phyloP scores from a whole-genome alignment of 2,888 invertebrate species.

The Meloe dianella region DNA sequence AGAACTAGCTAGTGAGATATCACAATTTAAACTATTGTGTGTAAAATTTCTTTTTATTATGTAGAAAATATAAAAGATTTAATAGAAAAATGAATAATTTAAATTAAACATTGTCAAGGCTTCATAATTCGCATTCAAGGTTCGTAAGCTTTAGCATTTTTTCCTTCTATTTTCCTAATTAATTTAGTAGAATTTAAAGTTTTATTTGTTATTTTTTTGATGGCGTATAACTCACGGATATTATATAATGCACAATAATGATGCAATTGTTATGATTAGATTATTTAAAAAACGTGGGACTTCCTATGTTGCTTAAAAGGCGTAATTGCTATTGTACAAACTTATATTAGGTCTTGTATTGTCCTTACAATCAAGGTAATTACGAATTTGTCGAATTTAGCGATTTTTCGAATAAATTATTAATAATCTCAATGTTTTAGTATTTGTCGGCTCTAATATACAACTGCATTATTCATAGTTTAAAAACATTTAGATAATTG shows the following conservation, averaged over 20 bases:
- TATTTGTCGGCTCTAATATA: neutral
- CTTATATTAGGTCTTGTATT: neutral
- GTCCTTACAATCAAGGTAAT: neutral
- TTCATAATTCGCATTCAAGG: conserved; percentile 23
- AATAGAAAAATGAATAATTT: conserved; percentile 9
- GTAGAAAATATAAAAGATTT: neutral
- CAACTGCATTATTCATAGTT: conserved; percentile 21
- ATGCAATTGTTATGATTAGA: conserved; percentile 6
- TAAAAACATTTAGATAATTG: conserved; percentile 9
- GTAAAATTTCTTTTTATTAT: neutral
- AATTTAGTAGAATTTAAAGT: neutral
- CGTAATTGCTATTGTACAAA: neutral
- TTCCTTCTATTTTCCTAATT: neutral
- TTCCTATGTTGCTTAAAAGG: conserved; percentile 13
- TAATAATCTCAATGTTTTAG: neutral
- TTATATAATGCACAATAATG: neutral
- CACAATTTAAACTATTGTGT: neutral
- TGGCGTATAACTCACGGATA: neutral
- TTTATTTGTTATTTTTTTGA: neutral
- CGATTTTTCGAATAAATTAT: no score
- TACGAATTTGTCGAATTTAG: neutral
- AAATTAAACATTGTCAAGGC: conserved; percentile 24
- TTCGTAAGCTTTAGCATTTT: conserved; percentile 13
- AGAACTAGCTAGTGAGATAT: neutral
- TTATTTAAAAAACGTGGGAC: conserved; percentile 19